Evolutionary conservation across 1,140 invertebrate species (phyloP).

Genomic region (Aphaenogaster rudis): DNA sequence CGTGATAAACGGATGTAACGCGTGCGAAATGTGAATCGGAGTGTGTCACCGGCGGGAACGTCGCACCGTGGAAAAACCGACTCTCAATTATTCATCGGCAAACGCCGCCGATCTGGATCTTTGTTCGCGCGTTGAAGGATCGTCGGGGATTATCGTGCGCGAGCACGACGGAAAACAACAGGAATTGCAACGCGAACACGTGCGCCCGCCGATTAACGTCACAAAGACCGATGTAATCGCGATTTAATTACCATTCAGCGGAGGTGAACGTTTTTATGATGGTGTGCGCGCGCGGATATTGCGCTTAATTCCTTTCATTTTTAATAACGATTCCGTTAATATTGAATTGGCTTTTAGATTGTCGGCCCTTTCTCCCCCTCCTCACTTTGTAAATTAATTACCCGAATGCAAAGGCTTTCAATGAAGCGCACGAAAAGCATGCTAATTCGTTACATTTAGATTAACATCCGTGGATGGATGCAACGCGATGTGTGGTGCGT

Average conservation of each 20-base stretch:
- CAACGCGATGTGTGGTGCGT: background rate
- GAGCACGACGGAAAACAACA: slow-evolving; percentile 15
- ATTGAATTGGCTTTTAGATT: background rate
- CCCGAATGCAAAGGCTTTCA: background rate
- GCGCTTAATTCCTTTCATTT: slow-evolving; percentile 10
- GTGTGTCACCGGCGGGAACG: background rate
- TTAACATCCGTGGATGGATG: background rate
- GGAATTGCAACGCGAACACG: background rate
- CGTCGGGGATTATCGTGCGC: slow-evolving; percentile 3
- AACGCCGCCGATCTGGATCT: slow-evolving; percentile 49
- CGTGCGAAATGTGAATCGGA: slow-evolving; percentile 54
- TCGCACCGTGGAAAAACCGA: background rate
- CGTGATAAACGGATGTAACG: slow-evolving; percentile 47
- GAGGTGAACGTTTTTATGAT: background rate
- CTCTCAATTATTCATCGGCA: slow-evolving; percentile 55
- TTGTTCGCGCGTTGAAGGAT: slow-evolving; percentile 25
- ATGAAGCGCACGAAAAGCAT: background rate
- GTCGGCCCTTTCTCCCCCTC: too few species aligned
- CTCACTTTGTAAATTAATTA: slow-evolving; percentile 1
- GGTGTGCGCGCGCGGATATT: background rate
- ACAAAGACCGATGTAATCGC: slow-evolving; percentile 10
- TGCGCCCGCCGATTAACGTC: background rate
- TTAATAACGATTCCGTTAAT: background rate
- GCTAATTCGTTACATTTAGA: slow-evolving; percentile 1
- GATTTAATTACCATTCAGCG: slow-evolving; percentile 37